A percentile compares a stretch with the other conserved stretches of the same genome.
phyloP scores from a whole-genome alignment of 2,113 vertebrate species.

The Ariopsis seemanni region DNA sequence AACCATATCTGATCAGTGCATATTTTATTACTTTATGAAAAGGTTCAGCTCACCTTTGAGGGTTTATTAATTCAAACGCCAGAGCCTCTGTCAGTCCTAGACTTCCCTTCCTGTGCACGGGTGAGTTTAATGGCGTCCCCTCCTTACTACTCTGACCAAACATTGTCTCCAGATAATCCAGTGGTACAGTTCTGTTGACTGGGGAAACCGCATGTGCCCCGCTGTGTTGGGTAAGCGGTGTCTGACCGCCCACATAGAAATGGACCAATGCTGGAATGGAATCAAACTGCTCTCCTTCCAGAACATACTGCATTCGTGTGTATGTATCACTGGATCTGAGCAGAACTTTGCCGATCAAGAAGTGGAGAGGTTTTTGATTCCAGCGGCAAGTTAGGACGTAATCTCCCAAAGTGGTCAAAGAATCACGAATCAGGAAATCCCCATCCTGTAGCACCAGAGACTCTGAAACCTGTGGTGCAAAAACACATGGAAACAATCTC shows the following conservation, averaged over 20 bases:
- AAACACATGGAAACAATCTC: neutral
- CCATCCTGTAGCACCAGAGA: slow-evolving; percentile 83
- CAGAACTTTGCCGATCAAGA: slow-evolving; percentile 83
- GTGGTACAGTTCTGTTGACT: slow-evolving; percentile 86
- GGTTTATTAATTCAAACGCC: slow-evolving; percentile 72
- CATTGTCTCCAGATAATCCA: slow-evolving; percentile 84
- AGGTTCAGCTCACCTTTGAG: slow-evolving; percentile 73
- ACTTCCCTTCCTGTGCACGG: slow-evolving; percentile 66
- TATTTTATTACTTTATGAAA: neutral
- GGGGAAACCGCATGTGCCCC: slow-evolving; percentile 82
- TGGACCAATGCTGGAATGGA: slow-evolving; percentile 83
- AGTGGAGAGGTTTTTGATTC: slow-evolving; percentile 84
- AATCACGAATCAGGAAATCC: slow-evolving; percentile 90
- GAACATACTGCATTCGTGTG: slow-evolving; percentile 78
- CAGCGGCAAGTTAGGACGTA: slow-evolving; percentile 87
- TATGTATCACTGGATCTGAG: slow-evolving; percentile 76
- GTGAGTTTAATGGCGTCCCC: slow-evolving; percentile 64
- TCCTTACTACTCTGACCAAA: slow-evolving; percentile 75
- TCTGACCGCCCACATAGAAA: slow-evolving; percentile 82
- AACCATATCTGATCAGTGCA: neutral
- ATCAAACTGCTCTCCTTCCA: slow-evolving; percentile 85
- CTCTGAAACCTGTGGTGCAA: slow-evolving; percentile 81
- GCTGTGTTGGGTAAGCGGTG: slow-evolving; percentile 79
- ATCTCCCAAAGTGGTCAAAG: slow-evolving; percentile 82
- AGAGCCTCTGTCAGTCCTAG: slow-evolving; percentile 79